A percentile compares a stretch with the other conserved stretches of the same genome.
phyloP scores from a whole-genome alignment of 2,888 invertebrate genomes.

The Thereva nobilitata region DNA sequence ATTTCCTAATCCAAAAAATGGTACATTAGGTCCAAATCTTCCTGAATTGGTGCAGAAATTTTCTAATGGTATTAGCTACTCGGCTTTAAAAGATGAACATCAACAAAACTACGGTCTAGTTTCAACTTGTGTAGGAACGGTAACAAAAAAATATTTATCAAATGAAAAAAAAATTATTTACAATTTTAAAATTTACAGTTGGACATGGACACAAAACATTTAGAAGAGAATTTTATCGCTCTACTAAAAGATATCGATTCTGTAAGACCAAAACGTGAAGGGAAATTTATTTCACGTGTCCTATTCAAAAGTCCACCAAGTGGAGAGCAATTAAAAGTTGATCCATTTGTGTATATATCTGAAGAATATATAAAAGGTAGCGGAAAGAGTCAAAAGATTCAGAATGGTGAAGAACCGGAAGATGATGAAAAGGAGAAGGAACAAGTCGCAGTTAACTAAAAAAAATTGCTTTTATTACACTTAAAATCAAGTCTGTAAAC shows the following conservation, averaged over 20 bases:
- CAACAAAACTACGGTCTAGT: slow-evolving; percentile 74
- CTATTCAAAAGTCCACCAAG: slow-evolving; percentile 68
- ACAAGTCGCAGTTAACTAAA: background rate
- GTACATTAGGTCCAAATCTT: slow-evolving; percentile 71
- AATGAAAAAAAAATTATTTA: background rate
- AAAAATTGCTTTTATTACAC: too few species aligned
- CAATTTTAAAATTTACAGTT: slow-evolving; percentile 61
- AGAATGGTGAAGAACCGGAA: background rate
- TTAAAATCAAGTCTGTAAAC: too few species aligned
- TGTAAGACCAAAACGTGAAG: slow-evolving; percentile 69
- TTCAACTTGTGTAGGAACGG: slow-evolving; percentile 71
- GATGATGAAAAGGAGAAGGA: background rate
- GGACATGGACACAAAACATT: slow-evolving; percentile 69
- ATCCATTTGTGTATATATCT: slow-evolving; percentile 63
- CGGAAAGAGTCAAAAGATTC: background rate
- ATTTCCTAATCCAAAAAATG: slow-evolving; percentile 71
- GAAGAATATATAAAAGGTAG: slow-evolving; percentile 44
- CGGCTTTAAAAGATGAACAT: slow-evolving; percentile 67
- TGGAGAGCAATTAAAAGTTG: slow-evolving; percentile 69
- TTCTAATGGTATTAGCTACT: slow-evolving; percentile 71
- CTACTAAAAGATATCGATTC: slow-evolving; percentile 69
- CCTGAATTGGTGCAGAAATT: slow-evolving; percentile 66
- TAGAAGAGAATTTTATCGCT: slow-evolving; percentile 73
- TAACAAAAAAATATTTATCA: slow-evolving; percentile 54
- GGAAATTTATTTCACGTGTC: slow-evolving; percentile 72